Evolutionary conservation across 2,888 invertebrate genomes (phyloP).

Genomic region (Cephus nigrinus): DNA sequence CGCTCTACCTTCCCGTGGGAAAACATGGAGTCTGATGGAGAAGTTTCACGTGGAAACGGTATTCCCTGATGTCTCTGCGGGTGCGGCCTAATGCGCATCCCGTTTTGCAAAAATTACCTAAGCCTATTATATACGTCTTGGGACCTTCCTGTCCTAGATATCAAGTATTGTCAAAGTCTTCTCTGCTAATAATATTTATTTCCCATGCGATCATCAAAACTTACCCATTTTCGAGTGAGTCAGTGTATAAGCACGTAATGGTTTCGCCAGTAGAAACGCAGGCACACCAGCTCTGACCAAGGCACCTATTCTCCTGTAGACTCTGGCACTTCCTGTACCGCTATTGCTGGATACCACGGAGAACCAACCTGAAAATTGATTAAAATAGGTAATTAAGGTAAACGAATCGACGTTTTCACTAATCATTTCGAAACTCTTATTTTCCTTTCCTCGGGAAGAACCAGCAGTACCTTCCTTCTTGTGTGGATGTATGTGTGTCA

Average conservation of each 20-base stretch:
- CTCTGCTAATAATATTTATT: not conserved
- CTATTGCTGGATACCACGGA: slow-evolving; percentile 59
- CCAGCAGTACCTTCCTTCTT: slow-evolving; percentile 14
- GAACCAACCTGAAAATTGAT: slow-evolving; percentile 53
- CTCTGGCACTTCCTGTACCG: slow-evolving; percentile 60
- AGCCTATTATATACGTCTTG: not conserved
- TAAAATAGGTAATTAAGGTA: not conserved
- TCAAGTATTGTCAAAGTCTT: not conserved
- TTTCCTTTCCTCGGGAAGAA: slow-evolving; percentile 40
- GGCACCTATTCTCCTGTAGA: slow-evolving; percentile 59
- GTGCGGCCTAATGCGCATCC: not conserved
- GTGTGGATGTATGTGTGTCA: slow-evolving; percentile 31
- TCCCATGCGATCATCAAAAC: slow-evolving; percentile 16
- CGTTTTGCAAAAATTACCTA: not conserved
- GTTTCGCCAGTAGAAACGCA: slow-evolving; percentile 59
- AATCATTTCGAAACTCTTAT: slow-evolving; percentile 17
- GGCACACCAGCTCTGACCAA: slow-evolving; percentile 60
- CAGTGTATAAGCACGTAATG: slow-evolving; percentile 58
- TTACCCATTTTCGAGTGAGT: slow-evolving; percentile 63
- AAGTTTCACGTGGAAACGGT: not conserved
- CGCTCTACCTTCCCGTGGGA: not conserved
- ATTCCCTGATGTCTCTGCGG: not conserved
- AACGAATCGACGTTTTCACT: not conserved
- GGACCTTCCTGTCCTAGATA: not conserved
- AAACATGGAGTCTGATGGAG: not conserved